A percentile compares a stretch with the other conserved stretches of the same genome.
phyloP scores from a whole-genome alignment of 2,113 vertebrate species.

The Bambusicola thoracicus region DNA sequence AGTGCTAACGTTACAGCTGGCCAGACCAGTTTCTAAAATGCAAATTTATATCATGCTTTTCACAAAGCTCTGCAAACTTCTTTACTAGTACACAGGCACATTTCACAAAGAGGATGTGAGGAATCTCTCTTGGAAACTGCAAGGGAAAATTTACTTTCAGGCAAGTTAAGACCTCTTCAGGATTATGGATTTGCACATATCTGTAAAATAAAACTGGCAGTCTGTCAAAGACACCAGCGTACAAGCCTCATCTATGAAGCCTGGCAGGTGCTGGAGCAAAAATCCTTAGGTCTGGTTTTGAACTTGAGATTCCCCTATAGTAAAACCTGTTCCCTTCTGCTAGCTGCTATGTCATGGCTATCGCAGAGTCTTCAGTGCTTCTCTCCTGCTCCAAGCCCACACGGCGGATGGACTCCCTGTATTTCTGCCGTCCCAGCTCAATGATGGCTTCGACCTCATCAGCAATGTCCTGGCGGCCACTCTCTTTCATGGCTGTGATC shows the following conservation, averaged over 20 bases:
- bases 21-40: neutral
- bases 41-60: neutral
- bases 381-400: constrained; percentile 82
- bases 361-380: constrained; percentile 68
- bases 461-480: constrained; percentile 86
- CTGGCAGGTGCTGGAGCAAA: neutral
- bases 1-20: neutral
- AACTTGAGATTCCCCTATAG: neutral
- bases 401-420: constrained; percentile 84
- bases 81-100: neutral
- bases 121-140: neutral
- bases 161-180: neutral
- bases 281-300: neutral
- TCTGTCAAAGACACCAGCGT: neutral
- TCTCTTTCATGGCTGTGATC: constrained; percentile 84
- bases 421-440: constrained; percentile 87
- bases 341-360: constrained; percentile 24
- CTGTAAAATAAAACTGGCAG: neutral
- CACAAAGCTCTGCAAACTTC: neutral
- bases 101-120: neutral
- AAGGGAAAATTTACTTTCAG: neutral
- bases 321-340: neutral
- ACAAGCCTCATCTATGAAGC: neutral
- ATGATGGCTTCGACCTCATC: constrained; percentile 89
- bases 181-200: neutral